These are phyloP conservation scores for Drosophila simulans DNA, from an alignment of 1,140 invertebrate species.

Conservation along the genomic window DNA sequence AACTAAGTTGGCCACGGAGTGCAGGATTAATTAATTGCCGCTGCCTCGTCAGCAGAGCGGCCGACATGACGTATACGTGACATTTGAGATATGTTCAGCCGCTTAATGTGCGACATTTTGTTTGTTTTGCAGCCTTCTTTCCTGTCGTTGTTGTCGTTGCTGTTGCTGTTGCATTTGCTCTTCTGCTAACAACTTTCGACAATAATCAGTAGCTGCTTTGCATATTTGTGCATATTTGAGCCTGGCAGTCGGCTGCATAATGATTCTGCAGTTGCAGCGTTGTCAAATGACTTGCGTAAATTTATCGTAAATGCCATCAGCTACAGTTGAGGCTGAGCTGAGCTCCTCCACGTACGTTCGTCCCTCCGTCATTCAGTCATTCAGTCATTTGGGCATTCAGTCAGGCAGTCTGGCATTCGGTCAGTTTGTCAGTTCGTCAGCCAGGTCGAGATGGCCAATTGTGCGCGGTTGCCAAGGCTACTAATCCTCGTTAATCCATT, in stretches of 20 bases:
- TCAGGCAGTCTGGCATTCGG: conserved; percentile 3
- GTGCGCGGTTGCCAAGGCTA: conserved; percentile 44
- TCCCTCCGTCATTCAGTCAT: conserved; percentile 35
- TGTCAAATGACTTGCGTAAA: conserved; percentile 84
- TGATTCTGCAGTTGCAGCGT: conserved; percentile 68
- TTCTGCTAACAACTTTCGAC: conserved; percentile 58
- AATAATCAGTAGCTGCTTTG: conserved; percentile 62
- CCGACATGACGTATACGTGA: conserved; percentile 79
- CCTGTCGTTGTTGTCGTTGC: background rate
- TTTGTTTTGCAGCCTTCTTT: conserved; percentile 54
- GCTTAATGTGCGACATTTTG: conserved; percentile 82
- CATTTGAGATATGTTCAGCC: conserved; percentile 78
- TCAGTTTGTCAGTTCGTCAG: conserved; percentile 21
- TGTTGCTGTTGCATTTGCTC: conserved; percentile 1
- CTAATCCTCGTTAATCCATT: conserved; percentile 80
- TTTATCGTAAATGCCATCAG: conserved; percentile 84
- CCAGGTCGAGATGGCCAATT: conserved; percentile 35
- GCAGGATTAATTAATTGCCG: conserved; percentile 81
- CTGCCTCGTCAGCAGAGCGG: conserved; percentile 45
- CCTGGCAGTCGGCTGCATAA: conserved; percentile 59
- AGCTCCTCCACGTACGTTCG: conserved; percentile 30
- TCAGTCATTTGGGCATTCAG: conserved; percentile 4
- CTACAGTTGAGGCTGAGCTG: conserved; percentile 27
- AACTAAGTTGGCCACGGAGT: conserved; percentile 41
- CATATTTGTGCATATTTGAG: conserved; percentile 61